phyloP scores from a whole-genome alignment of 2,888 invertebrate genomes.

The Stenodera caucasica region DNA sequence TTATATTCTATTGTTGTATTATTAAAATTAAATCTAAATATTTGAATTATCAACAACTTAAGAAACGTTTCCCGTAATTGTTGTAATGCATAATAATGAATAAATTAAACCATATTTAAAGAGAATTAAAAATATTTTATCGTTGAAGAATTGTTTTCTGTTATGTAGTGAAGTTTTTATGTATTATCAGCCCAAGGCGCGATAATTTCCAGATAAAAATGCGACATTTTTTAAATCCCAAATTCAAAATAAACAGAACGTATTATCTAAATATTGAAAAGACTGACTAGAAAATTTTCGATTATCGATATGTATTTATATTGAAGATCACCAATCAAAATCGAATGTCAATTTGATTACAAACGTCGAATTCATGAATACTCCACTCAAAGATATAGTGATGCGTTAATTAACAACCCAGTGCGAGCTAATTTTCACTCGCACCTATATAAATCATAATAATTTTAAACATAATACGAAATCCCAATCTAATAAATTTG shows the following conservation, averaged over 20 bases:
- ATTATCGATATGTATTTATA: background rate
- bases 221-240: conserved; percentile 4
- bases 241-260: background rate
- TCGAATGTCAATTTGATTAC: background rate
- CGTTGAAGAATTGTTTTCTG: conserved; percentile 17
- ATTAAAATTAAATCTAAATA: background rate
- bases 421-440: background rate
- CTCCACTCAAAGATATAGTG: background rate
- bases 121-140: conserved; percentile 18
- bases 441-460: conserved; percentile 3
- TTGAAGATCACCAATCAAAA: background rate
- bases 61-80: conserved; percentile 2
- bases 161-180: conserved; percentile 10
- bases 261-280: background rate
- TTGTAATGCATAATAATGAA: conserved; percentile 13
- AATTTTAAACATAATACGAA: background rate
- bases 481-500: conserved; percentile 1
- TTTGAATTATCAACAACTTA: background rate
- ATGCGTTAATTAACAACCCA: conserved; percentile 3
- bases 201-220: conserved; percentile 16
- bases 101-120: conserved; percentile 18
- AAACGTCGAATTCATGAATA: conserved; percentile 1
- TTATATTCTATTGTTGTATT: background rate
- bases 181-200: conserved; percentile 11
- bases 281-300: background rate